Evolutionary conservation across 2,888 invertebrate genomes (phyloP).

Genomic region (Trilocha varians): DNA sequence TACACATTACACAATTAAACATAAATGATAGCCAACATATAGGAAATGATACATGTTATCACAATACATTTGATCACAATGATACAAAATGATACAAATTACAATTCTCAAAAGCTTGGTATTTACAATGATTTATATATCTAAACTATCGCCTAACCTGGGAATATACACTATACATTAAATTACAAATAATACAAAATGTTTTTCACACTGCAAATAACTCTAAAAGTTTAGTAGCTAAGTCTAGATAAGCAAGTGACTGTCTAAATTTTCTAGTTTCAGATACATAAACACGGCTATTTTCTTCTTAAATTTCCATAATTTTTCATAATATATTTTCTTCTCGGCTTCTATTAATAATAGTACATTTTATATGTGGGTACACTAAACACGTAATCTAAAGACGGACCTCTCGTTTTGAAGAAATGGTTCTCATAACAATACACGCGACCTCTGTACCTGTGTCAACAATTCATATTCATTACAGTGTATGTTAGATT

Average conservation of each 20-base stretch:
- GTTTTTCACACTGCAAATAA: no score
- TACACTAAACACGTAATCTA: slow-evolving; percentile 69
- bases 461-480: slow-evolving; percentile 55
- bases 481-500: slow-evolving; percentile 14
- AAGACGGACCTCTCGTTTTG: slow-evolving; percentile 60
- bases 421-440: slow-evolving; percentile 72
- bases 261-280: no score
- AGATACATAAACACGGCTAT: no score
- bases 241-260: no score
- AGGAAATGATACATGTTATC: slow-evolving; percentile 43
- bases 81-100: slow-evolving; percentile 42
- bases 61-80: slow-evolving; percentile 62
- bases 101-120: slow-evolving; percentile 40
- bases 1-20: slow-evolving; percentile 26
- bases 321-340: slow-evolving; percentile 16
- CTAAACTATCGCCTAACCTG: slow-evolving; percentile 27
- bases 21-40: slow-evolving; percentile 26
- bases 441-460: slow-evolving; percentile 71
- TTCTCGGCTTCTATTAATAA: slow-evolving; percentile 34
- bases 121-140: slow-evolving; percentile 35
- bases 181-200: no score
- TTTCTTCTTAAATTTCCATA: no score
- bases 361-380: slow-evolving; percentile 70
- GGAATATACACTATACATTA: not conserved
- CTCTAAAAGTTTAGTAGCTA: no score